Conservation (phyloP, 2,888 invertebrate species). For the Diaprepes abbreviatus region DNA sequence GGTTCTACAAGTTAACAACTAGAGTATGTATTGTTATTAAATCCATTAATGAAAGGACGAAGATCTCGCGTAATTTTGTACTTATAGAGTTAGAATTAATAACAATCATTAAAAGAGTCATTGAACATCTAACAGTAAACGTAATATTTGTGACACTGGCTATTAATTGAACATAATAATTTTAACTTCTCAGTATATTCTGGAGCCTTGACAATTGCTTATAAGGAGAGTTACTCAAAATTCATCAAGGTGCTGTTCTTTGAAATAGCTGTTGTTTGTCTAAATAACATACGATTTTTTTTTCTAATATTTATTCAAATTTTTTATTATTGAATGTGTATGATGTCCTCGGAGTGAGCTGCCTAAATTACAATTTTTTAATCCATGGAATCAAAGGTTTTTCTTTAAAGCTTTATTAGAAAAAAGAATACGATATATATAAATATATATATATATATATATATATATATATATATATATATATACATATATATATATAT, state of each 20-base stretch:
- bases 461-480: no score
- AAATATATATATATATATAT: no score
- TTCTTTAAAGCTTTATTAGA: no score
- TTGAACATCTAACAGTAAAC: not conserved
- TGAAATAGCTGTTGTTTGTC: not conserved
- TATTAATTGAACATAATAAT: not conserved
- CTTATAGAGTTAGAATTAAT: not conserved
- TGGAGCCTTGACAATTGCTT: not conserved
- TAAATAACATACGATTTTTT: no score
- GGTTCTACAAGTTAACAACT: not conserved
- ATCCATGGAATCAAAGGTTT: no score
- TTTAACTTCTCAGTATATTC: not conserved
- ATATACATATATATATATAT: no score
- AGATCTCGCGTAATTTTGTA: not conserved
- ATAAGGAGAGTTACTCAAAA: not conserved
- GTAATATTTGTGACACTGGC: not conserved
- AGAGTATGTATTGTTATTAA: not conserved
- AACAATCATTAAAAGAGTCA: not conserved
- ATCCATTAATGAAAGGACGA: not conserved
- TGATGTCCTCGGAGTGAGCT: no score
- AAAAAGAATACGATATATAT: no score
- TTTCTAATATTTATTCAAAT: no score
- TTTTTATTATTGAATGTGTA: no score
- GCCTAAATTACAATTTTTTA: no score
- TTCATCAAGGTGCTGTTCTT: not conserved